phyloP scores from a whole-genome alignment of 37 sponge, comb jelly and placozoan species.

The Axinella damicornis region DNA sequence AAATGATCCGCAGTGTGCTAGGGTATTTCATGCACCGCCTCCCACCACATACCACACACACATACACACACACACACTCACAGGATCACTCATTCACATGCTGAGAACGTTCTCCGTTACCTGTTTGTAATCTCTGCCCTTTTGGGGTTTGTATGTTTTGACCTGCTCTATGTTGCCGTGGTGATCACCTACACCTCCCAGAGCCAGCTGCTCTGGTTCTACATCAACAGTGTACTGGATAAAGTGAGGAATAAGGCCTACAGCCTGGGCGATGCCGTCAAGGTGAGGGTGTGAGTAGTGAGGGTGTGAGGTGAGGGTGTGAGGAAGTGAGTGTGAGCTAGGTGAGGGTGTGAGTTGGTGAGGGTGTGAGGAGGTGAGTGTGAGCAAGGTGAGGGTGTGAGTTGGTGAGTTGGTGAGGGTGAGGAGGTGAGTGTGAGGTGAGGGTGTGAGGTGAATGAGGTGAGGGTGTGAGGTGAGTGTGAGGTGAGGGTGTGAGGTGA shows the following conservation, averaged over 20 bases:
- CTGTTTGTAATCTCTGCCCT: slow-evolving; percentile 43
- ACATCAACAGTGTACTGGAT: slow-evolving; percentile 57
- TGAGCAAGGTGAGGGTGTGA: background rate
- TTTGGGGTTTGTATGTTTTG: slow-evolving; percentile 72
- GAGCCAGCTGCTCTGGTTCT: slow-evolving; percentile 68
- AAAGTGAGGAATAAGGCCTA: background rate
- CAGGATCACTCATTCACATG: background rate
- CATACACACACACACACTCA: slow-evolving; percentile 10
- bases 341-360: too few species aligned
- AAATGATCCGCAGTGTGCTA: too few species aligned
- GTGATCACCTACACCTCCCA: slow-evolving; percentile 72
- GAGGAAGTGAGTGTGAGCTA: background rate
- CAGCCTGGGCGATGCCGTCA: too few species aligned
- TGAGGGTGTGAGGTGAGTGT: slow-evolving; percentile 24
- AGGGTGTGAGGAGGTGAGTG: background rate
- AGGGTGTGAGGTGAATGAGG: background rate
- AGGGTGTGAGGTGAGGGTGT: background rate
- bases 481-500: slow-evolving; percentile 22
- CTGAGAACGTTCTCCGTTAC: slow-evolving; percentile 27
- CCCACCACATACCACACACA: background rate
- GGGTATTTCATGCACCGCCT: too few species aligned
- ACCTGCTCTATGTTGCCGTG: slow-evolving; percentile 80
- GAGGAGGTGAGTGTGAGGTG: background rate
- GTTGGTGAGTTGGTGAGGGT: background rate
- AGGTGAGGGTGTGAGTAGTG: background rate